Evolutionary conservation across 2,797 vertebrate species (phyloP).

Genomic region (Arnoldichthys spilopterus): DNA sequence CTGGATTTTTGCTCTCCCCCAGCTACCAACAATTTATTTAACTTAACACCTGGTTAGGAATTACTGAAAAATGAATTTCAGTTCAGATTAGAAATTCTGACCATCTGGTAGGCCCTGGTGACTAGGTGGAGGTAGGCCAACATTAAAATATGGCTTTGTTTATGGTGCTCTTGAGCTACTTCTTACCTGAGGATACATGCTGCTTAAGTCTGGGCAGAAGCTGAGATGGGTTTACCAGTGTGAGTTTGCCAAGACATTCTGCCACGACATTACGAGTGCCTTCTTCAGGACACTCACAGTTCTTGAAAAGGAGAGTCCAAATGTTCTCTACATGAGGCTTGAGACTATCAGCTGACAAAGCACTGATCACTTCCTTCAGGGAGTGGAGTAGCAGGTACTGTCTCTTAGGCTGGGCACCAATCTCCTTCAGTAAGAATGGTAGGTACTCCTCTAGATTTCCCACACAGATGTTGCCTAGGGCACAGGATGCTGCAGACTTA

Average conservation of each 20-base stretch:
- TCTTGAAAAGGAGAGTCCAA: constrained; percentile 89
- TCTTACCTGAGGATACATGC: constrained; percentile 85
- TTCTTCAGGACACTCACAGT: constrained; percentile 88
- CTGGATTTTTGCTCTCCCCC: background rate
- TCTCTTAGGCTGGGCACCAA: constrained; percentile 84
- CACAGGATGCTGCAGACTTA: constrained; percentile 87
- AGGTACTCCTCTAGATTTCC: constrained; percentile 87
- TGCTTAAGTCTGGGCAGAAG: constrained; percentile 86
- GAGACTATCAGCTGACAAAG: constrained; percentile 79
- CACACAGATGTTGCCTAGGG: constrained; percentile 86
- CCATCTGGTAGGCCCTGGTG: background rate
- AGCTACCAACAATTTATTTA: background rate
- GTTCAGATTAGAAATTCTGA: background rate
- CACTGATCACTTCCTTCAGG: constrained; percentile 89
- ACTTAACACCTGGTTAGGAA: background rate
- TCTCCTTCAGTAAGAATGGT: constrained; percentile 90
- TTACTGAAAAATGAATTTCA: background rate
- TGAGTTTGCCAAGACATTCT: constrained; percentile 91
- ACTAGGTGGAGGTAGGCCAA: background rate
- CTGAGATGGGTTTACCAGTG: constrained; percentile 82
- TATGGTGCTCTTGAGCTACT: background rate
- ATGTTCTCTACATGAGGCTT: constrained; percentile 87
- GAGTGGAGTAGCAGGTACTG: constrained; percentile 93
- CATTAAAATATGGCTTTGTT: background rate
- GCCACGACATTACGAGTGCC: constrained; percentile 93